Percentiles rank a stretch among this genome's conserved stretches.
These are phyloP conservation scores for Gryllus bimaculatus DNA, from an alignment of 1,140 invertebrate genomes.

Conservation along the genomic window DNA sequence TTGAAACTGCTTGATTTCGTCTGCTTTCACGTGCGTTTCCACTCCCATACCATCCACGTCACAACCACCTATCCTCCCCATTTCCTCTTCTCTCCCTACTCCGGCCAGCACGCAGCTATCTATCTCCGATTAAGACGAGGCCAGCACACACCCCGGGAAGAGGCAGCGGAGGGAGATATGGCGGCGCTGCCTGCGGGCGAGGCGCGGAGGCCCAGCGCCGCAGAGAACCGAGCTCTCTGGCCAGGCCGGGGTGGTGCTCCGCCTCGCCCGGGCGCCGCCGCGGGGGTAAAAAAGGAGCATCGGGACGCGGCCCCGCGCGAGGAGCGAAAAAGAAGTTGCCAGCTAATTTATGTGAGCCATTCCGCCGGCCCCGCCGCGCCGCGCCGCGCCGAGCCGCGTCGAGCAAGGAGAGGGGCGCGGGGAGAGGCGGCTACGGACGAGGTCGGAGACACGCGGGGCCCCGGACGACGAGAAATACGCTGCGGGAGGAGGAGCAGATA, in stretches of 20 bases:
- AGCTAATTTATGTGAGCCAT: constrained; percentile 4
- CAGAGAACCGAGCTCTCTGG: too few species aligned
- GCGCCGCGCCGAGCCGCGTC: too few species aligned
- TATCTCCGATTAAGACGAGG: background rate
- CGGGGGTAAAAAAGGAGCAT: background rate
- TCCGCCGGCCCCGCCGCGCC: background rate
- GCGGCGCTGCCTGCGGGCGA: too few species aligned
- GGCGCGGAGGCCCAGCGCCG: too few species aligned
- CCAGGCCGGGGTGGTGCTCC: too few species aligned
- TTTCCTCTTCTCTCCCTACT: too few species aligned
- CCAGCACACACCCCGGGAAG: background rate
- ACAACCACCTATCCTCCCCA: too few species aligned
- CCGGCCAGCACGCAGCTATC: background rate
- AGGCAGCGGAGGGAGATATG: background rate
- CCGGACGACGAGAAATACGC: background rate
- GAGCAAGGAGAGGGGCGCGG: background rate
- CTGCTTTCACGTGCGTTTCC: too few species aligned
- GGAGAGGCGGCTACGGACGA: background rate
- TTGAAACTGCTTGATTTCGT: too few species aligned
- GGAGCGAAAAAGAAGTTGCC: constrained; percentile 3
- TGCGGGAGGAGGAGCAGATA: background rate
- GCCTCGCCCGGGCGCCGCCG: too few species aligned
- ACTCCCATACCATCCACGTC: too few species aligned
- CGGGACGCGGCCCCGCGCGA: background rate
- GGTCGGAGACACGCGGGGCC: background rate